These are phyloP conservation scores for Drosophila prosaltans DNA, from an alignment of 1,140 invertebrate species.

Conservation along the genomic window DNA sequence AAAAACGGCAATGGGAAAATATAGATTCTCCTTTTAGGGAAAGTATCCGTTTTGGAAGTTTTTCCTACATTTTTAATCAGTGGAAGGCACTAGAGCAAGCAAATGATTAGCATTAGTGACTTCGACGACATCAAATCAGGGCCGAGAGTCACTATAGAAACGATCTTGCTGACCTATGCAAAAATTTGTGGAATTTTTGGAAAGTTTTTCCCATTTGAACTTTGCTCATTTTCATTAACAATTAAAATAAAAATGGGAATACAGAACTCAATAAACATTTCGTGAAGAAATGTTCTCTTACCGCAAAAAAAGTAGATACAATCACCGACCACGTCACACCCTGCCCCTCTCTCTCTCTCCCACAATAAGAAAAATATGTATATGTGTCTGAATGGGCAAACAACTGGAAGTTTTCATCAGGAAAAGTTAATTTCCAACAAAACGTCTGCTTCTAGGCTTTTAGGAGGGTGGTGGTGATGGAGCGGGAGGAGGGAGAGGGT, in stretches of 20 bases:
- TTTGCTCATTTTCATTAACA: neutral
- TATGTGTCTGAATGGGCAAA: conserved; percentile 55
- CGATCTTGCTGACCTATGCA: too few relatives aligned
- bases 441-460: conserved; percentile 38
- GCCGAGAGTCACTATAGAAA: too few relatives aligned
- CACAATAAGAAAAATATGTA: conserved; percentile 22
- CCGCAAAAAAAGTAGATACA: neutral
- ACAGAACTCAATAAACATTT: conserved; percentile 4
- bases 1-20: too few relatives aligned
- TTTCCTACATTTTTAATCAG: too few relatives aligned
- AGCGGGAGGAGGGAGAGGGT: neutral
- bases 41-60: too few relatives aligned
- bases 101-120: neutral
- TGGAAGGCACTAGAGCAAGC: too few relatives aligned
- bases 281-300: neutral
- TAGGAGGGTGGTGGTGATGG: neutral
- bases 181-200: neutral
- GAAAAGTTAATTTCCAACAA: conserved; percentile 43
- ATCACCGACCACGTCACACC: conserved; percentile 6
- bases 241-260: neutral
- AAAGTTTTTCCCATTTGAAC: neutral
- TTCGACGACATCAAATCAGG: neutral
- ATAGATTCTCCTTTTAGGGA: too few relatives aligned
- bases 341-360: too few relatives aligned
- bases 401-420: conserved; percentile 52